Base-by-base conservation (phyloP, 2,888 invertebrate species). In the Anorthoa munda region DNA sequence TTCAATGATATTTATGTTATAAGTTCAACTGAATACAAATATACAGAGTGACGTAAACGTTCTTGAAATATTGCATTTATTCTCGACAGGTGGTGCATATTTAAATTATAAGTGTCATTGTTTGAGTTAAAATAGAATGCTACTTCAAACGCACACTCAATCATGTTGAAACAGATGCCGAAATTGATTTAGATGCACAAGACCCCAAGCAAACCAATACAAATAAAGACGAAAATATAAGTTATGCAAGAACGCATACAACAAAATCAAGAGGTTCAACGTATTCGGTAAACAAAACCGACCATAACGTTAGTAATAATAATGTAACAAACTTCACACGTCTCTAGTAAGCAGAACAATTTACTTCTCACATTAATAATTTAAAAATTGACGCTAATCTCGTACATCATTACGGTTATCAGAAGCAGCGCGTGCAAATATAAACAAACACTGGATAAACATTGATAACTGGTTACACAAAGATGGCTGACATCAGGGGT, bases 391-490 rank as follows among this genome's bases (percentile, higher is more conserved):
- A 84, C 80, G 79, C 58, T 76, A 85, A 83, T 87, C 79, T 77
- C 61, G 66, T 77, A 89, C 90, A 89, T 90, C 83, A 88, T 89
- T 90, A 89, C 84, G 79, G 77, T 84, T 90, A 90, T 90, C 90
- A 81, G 81, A 67, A 70, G 79, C 88, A 84, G 88, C 88, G 88
- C 88, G 85, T 88, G 89, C 87, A 89, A 91, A 91, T 89, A 91
- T 94, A 93, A 93, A 95, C 92, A 94, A 90, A 93, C 82, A 84
- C 81, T 84, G 88, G 92, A 91, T 93, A 93, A 93, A 90, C 85
- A 87, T 81, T 88, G 93, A 94, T 93, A 93, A 90, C 88, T 87
- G 89, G 90, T 91, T 90, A 89, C 86, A 92, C 90, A 91, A 93
- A 93, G 91, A 93, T 92, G 92, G 93, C 88, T 90, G 90, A 88